Base-by-base conservation (phyloP, 2,113 vertebrate species). In the Rafetus swinhoei region DNA sequence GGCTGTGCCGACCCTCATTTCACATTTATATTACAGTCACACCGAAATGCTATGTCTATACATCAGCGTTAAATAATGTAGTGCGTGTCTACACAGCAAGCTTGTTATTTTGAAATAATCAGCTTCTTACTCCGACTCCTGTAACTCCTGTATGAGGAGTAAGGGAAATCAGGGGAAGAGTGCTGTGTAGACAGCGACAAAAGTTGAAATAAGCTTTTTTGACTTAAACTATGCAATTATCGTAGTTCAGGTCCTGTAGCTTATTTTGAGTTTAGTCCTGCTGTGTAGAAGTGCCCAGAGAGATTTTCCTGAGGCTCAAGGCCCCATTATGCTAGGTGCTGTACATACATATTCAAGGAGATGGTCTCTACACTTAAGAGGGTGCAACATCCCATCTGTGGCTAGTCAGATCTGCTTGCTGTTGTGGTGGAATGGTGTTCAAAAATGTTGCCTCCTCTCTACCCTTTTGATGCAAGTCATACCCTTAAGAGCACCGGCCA, bases 401-500 rank as follows among this genome's bases (percentile, higher is more conserved):
- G n/a, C 10, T 12, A 76, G 11, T 15, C 19, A 76, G 35, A 39
- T 19, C 21, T 76, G 35, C 35, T 45, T 35, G 3, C 39, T 76
- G 35, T 10, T 76, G 22, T 24, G 39, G 21, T 45, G 22, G 19
- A 45, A 10, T 45, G 39, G 10, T 45, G 35, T 76, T 69, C 62
- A 19, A 76, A 24, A 76, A 76, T 35, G 19, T 11, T 22, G 11
- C 9, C 14, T 90, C 15, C 39, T 89, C 35, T 62, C 11, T 1
- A 0, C 86, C 62, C 90, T 13, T 92, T 55, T 93, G 39, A 45
- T 52, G 5, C 62, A 59, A 79, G 21, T 81, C 29, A n/a, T 74
- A 1, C 53, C 91, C 92, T 79, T 85, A 7, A 79, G 82, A 81
- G 90, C 39, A 18, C 27, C 83, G 86, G 87, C 25, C 72, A 52